A percentile compares a stretch with the other conserved stretches of the same genome.
phyloP scores from a whole-genome alignment of 2,113 vertebrate species.

The Symphodus melops region DNA sequence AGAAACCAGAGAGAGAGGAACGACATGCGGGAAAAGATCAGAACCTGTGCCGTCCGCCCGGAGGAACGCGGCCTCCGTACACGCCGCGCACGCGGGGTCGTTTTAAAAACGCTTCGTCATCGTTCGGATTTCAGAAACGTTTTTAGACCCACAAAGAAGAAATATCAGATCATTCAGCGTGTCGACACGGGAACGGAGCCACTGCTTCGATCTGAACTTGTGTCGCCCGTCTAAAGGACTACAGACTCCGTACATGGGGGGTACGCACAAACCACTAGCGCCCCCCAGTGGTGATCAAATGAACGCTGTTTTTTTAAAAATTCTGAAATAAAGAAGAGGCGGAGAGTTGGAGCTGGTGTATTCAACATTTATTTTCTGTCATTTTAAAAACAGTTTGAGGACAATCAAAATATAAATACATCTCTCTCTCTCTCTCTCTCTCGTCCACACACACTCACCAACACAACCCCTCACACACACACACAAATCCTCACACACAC shows the following conservation, averaged over 20 bases:
- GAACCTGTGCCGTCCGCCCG: too few relatives aligned
- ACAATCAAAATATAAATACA: slow-evolving; percentile 86
- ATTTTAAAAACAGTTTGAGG: slow-evolving; percentile 79
- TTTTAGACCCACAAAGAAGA: slow-evolving; percentile 1
- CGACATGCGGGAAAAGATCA: too few relatives aligned
- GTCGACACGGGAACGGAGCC: not conserved
- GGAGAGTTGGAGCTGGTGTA: slow-evolving; percentile 49
- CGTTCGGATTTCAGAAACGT: not conserved
- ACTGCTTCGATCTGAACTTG: too few relatives aligned
- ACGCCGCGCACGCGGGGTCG: not conserved
- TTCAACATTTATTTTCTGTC: slow-evolving; percentile 77
- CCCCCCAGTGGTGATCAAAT: too few relatives aligned
- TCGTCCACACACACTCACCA: slow-evolving; percentile 29
- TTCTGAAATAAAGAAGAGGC: not conserved
- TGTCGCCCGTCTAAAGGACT: too few relatives aligned
- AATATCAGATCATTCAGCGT: not conserved
- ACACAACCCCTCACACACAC: slow-evolving; percentile 15
- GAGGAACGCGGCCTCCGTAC: too few relatives aligned
- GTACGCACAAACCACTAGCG: too few relatives aligned
- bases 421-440: slow-evolving; percentile 48
- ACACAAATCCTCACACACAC: slow-evolving; percentile 4
- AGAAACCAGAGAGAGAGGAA: too few relatives aligned
- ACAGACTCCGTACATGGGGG: too few relatives aligned
- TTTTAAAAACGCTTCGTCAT: not conserved
- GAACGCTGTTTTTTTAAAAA: not conserved